These are phyloP conservation scores for Entomyzon cyanotis DNA, from an alignment of 2,113 vertebrate species.

Conservation along the genomic window DNA sequence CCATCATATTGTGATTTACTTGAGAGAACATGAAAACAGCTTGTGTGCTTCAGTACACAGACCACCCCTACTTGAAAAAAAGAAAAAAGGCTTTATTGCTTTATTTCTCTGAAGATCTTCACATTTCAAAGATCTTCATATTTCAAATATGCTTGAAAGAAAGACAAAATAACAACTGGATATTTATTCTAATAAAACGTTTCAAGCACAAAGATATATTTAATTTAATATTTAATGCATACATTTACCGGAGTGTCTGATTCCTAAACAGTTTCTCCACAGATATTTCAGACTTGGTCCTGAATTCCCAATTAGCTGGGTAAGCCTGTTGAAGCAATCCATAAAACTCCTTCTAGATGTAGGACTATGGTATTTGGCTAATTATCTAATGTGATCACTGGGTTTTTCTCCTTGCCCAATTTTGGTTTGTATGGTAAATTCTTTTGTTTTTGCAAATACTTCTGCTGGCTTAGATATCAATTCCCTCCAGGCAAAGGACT, in stretches of 20 bases:
- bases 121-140: background rate
- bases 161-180: background rate
- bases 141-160: background rate
- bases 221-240: background rate
- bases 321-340: background rate
- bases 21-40: conserved; percentile 19
- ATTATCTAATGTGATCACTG: background rate
- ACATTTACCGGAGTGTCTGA: fast-evolving
- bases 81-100: too few relatives aligned
- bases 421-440: conserved; percentile 3
- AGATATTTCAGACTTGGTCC: background rate
- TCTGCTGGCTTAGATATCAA: conserved; percentile 27
- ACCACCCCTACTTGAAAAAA: background rate
- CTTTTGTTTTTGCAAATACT: conserved; percentile 8
- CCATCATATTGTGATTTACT: conserved; percentile 25
- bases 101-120: background rate
- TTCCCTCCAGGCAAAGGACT: background rate
- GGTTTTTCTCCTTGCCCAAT: background rate
- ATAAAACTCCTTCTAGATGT: background rate
- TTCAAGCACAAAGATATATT: background rate
- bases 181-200: background rate
- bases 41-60: conserved; percentile 1
- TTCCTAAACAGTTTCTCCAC: background rate
- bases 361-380: background rate
- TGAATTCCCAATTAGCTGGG: background rate